A percentile compares a stretch with the other conserved stretches of the same genome.
These are phyloP conservation scores for Campylomormyrus numenius DNA, from an alignment of 2,113 vertebrate genomes.

Conservation along the genomic window DNA sequence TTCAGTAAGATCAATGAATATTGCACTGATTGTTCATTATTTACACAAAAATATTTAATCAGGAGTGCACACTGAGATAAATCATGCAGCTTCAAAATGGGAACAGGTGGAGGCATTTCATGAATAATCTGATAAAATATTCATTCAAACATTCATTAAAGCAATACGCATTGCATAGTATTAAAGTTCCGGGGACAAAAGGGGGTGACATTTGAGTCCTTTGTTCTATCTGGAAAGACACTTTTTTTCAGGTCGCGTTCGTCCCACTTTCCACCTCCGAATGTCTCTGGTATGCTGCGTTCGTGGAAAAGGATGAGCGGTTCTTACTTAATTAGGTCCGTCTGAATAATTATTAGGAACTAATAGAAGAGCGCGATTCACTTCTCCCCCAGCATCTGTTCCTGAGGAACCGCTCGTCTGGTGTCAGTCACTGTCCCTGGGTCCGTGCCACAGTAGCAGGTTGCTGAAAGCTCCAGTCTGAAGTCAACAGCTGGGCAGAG, in stretches of 20 bases:
- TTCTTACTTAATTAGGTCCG: conserved; percentile 63
- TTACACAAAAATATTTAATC: conserved; percentile 26
- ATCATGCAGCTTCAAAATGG: conserved; percentile 25
- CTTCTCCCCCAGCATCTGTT: conserved; percentile 63
- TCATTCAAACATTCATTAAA: conserved; percentile 36
- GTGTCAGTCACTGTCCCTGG: conserved; percentile 63
- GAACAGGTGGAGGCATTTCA: conserved; percentile 35
- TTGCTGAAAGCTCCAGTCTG: conserved; percentile 61
- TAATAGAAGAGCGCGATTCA: conserved; percentile 68
- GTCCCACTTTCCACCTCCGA: conserved; percentile 16
- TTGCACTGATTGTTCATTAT: conserved; percentile 26
- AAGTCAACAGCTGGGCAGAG: conserved; percentile 65
- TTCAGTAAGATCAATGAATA: conserved; percentile 20
- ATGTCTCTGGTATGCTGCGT: conserved; percentile 18
- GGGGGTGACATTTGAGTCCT: conserved; percentile 8
- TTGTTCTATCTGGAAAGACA: neutral
- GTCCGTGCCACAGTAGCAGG: conserved; percentile 62
- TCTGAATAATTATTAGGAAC: conserved; percentile 66
- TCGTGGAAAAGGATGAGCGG: conserved; percentile 20
- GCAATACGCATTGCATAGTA: conserved; percentile 28
- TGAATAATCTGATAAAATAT: conserved; percentile 42
- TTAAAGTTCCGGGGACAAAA: conserved; percentile 13
- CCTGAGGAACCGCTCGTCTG: conserved; percentile 52
- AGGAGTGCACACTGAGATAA: conserved; percentile 35
- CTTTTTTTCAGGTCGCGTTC: neutral